phyloP scores from a whole-genome alignment of 2,797 vertebrate species.

The Tarsius wallacei region DNA sequence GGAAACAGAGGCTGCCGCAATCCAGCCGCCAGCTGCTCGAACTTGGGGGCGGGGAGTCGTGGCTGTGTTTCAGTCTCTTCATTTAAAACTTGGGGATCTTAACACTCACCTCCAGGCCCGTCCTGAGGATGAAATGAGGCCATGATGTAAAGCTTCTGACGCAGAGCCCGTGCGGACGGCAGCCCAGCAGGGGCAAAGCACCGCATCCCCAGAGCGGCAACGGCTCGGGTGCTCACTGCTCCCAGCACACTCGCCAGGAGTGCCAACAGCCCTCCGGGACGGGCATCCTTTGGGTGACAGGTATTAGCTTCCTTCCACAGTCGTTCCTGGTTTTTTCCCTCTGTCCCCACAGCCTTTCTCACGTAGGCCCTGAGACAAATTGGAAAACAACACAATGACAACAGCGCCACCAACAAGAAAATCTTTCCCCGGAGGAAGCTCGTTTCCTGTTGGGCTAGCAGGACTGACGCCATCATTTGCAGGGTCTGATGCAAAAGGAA shows the following conservation, averaged over 20 bases:
- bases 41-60: too few relatives aligned
- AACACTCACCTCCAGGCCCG: too few relatives aligned
- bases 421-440: too few relatives aligned
- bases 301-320: background rate
- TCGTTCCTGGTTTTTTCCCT: background rate
- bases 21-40: background rate
- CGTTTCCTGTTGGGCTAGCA: background rate
- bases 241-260: too few relatives aligned
- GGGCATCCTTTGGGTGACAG: fast-evolving
- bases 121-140: fast-evolving
- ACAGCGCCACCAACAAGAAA: background rate
- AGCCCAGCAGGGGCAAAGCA: fast-evolving
- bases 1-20: background rate
- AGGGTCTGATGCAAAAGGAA: background rate
- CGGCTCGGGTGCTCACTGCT: fast-evolving
- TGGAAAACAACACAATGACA: background rate
- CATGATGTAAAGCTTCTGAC: fast-evolving
- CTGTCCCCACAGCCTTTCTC: fast-evolving
- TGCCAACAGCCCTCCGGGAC: too few relatives aligned
- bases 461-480: background rate
- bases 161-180: too few relatives aligned
- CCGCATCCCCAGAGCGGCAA: too few relatives aligned
- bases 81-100: background rate
- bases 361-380: too few relatives aligned
- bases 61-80: background rate